Evolutionary conservation across 2,888 invertebrate genomes (phyloP).

Genomic region (Andrena hattorfiana): DNA sequence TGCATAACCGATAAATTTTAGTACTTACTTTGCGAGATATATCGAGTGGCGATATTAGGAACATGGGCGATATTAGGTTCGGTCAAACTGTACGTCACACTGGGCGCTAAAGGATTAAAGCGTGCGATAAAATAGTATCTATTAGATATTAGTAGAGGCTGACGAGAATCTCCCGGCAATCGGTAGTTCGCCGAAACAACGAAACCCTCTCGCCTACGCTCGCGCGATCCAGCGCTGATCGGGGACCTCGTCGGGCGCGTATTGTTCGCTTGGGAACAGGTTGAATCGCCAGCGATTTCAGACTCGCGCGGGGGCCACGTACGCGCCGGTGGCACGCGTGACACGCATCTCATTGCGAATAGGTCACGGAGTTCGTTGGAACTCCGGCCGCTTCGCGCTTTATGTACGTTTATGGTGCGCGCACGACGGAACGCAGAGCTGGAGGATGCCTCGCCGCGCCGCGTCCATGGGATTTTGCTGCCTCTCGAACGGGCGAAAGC

Average conservation of each 20-base stretch:
- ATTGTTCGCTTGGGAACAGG: conserved; percentile 59
- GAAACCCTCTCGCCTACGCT: conserved; percentile 9
- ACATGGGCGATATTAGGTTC: too few relatives aligned
- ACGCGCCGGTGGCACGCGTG: conserved; percentile 64
- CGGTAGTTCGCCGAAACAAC: conserved; percentile 5
- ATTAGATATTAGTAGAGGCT: neutral
- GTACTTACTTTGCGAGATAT: too few relatives aligned
- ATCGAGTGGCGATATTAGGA: too few relatives aligned
- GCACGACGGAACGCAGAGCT: conserved; percentile 53
- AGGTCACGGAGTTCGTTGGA: conserved; percentile 65
- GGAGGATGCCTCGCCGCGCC: conserved; percentile 39
- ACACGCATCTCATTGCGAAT: conserved; percentile 72
- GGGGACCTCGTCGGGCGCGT: conserved; percentile 1
- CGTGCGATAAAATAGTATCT: neutral
- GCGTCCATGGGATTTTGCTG: conserved; percentile 48
- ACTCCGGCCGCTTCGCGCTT: conserved; percentile 44
- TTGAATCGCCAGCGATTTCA: conserved; percentile 61
- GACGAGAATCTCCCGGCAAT: neutral
- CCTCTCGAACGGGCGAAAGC: conserved; percentile 10
- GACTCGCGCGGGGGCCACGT: conserved; percentile 33
- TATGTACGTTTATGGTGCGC: conserved; percentile 62
- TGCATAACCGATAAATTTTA: too few relatives aligned
- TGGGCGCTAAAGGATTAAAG: neutral
- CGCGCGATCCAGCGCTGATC: neutral
- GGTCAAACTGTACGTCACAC: too few relatives aligned